Conservation (phyloP, 2,113 vertebrate genomes). For the Thamnaconus septentrionalis region DNA sequence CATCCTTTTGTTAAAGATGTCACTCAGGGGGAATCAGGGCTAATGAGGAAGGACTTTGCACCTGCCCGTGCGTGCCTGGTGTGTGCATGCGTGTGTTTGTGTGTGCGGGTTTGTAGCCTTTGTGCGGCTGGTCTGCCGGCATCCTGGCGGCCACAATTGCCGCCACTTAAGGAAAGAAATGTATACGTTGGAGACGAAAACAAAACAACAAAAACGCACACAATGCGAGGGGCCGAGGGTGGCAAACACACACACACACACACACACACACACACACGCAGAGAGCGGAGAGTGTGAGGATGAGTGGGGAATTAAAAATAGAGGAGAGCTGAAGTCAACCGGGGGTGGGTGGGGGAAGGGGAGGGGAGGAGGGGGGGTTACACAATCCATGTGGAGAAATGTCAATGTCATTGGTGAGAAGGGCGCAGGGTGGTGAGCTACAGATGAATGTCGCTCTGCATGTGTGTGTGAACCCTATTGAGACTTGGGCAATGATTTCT, state of each 20-base stretch:
- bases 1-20: constrained; percentile 80
- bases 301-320: constrained; percentile 36
- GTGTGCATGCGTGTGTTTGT: background rate
- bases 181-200: too few relatives aligned
- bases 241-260: too few relatives aligned
- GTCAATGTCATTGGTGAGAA: constrained; percentile 55
- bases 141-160: constrained; percentile 40
- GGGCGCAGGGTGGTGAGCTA: constrained; percentile 29
- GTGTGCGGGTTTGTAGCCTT: constrained; percentile 48
- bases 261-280: too few relatives aligned
- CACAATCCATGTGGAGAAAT: constrained; percentile 42
- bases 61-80: constrained; percentile 38
- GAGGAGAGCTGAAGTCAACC: constrained; percentile 47
- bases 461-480: constrained; percentile 40
- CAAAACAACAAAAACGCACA: too few relatives aligned
- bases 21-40: constrained; percentile 78
- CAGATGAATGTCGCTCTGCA: constrained; percentile 33
- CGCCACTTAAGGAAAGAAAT: constrained; percentile 18
- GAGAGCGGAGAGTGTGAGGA: constrained; percentile 2
- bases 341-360: constrained; percentile 14
- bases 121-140: constrained; percentile 53
- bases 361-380: constrained; percentile 18
- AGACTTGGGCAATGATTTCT: constrained; percentile 32
- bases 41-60: constrained; percentile 77
- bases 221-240: too few relatives aligned